These are phyloP conservation scores for Myripristis jacobus DNA, from an alignment of 2,797 vertebrate genomes.

Conservation along the genomic window DNA sequence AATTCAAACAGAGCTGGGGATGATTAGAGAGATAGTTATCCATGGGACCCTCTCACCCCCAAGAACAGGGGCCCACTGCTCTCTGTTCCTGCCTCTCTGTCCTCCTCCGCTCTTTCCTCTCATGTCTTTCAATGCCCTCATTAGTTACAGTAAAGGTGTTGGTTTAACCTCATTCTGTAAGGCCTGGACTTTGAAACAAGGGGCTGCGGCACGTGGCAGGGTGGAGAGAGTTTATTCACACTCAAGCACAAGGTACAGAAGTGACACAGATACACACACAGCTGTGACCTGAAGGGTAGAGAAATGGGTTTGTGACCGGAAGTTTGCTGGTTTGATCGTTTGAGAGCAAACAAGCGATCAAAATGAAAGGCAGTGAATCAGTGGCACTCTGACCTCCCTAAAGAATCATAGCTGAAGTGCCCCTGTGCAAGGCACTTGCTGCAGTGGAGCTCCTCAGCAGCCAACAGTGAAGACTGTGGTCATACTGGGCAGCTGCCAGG, in stretches of 20 bases:
- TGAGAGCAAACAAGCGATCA: too few relatives aligned
- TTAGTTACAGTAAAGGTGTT: conserved; percentile 29
- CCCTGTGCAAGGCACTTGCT: too few relatives aligned
- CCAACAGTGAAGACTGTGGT: too few relatives aligned
- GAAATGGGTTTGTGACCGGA: too few relatives aligned
- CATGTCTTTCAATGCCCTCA: conserved; percentile 40
- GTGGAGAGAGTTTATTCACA: background rate
- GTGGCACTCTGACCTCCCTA: too few relatives aligned
- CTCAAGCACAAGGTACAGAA: background rate
- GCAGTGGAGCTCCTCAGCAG: too few relatives aligned
- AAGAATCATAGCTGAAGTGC: too few relatives aligned
- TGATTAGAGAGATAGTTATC: conserved; percentile 57
- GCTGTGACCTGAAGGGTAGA: too few relatives aligned
- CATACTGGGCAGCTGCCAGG: too few relatives aligned
- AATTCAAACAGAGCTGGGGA: conserved; percentile 51
- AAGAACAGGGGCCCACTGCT: background rate
- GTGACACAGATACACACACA: background rate
- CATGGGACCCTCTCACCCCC: conserved; percentile 19
- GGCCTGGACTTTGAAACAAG: conserved; percentile 30
- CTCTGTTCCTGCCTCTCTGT: conserved; percentile 13
- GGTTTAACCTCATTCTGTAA: conserved; percentile 51
- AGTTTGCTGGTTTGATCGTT: too few relatives aligned
- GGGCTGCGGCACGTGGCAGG: conserved; percentile 22
- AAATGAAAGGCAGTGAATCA: too few relatives aligned
- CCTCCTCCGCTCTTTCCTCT: background rate